Percentiles rank a stretch among this genome's conserved stretches.
These are phyloP conservation scores for Incurvaria masculella DNA, from an alignment of 2,888 invertebrate species.

Conservation along the genomic window DNA sequence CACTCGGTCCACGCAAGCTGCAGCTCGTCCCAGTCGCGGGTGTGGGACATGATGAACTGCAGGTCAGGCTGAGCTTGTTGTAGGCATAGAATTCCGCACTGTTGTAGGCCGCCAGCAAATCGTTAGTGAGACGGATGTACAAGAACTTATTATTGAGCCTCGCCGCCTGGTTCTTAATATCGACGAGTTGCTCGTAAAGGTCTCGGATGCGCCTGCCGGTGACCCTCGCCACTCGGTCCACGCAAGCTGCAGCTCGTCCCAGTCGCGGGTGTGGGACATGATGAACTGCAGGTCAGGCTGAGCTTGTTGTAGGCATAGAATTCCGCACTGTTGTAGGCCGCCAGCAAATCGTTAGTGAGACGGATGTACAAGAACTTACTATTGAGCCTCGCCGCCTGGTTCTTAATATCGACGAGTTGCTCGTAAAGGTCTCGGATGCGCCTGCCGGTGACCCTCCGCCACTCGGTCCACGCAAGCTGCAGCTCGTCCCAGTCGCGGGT, in stretches of 20 bases:
- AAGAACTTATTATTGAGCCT: slow-evolving; percentile 77
- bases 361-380: slow-evolving; percentile 81
- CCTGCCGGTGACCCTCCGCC: slow-evolving; percentile 81
- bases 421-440: slow-evolving; percentile 77
- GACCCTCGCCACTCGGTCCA: slow-evolving; percentile 89
- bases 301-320: slow-evolving; percentile 84
- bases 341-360: slow-evolving; percentile 83
- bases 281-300: slow-evolving; percentile 72
- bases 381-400: slow-evolving; percentile 75
- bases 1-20: slow-evolving; percentile 89
- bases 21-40: slow-evolving; percentile 83
- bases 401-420: slow-evolving; percentile 74
- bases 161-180: slow-evolving; percentile 78
- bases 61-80: slow-evolving; percentile 84
- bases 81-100: slow-evolving; percentile 80
- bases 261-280: slow-evolving; percentile 75
- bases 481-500: slow-evolving; percentile 84
- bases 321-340: slow-evolving; percentile 81
- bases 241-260: slow-evolving; percentile 82
- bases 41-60: slow-evolving; percentile 70
- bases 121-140: slow-evolving; percentile 85
- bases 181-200: slow-evolving; percentile 74
- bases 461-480: slow-evolving; percentile 85
- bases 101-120: slow-evolving; percentile 86
- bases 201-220: slow-evolving; percentile 78